Percentiles rank a stretch among this genome's conserved stretches.
These are phyloP conservation scores for Leptopterna dolabrata DNA, from an alignment of 2,888 invertebrate genomes.

Conservation along the genomic window DNA sequence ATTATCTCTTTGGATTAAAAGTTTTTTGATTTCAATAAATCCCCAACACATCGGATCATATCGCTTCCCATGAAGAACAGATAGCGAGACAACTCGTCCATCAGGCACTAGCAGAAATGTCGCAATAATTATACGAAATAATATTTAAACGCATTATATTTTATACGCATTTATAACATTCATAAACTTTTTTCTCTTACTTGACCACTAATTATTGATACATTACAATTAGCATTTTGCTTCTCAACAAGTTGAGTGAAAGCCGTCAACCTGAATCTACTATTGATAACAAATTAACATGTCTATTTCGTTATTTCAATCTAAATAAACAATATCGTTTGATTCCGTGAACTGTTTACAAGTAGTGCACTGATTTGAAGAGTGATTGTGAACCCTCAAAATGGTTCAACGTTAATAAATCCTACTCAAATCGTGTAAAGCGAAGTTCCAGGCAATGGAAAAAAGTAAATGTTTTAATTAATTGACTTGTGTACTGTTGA, in stretches of 20 bases:
- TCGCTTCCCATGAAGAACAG: background rate
- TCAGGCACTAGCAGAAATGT: background rate
- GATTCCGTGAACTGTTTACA: background rate
- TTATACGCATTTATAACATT: background rate
- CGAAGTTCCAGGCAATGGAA: no score
- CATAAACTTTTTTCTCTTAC: slow-evolving; percentile 1
- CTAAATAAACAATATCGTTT: background rate
- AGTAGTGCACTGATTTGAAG: background rate
- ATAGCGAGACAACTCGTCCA: background rate
- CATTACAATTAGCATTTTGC: background rate
- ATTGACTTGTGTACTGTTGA: background rate
- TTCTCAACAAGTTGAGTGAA: background rate
- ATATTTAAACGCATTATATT: background rate
- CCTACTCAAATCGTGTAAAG: no score
- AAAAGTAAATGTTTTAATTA: background rate
- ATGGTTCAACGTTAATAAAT: background rate
- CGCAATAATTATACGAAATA: background rate
- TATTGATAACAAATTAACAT: background rate
- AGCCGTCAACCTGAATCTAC: background rate
- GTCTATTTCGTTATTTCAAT: background rate
- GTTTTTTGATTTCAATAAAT: slow-evolving; percentile 15
- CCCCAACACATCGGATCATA: background rate
- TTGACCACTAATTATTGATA: slow-evolving; percentile 19
- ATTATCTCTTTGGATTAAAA: slow-evolving; percentile 22
- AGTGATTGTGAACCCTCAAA: background rate